Percentiles rank a stretch among this genome's conserved stretches.
Evolutionary conservation across 2,888 invertebrate species (phyloP).

Genomic region (Lasioglossum malachurum): DNA sequence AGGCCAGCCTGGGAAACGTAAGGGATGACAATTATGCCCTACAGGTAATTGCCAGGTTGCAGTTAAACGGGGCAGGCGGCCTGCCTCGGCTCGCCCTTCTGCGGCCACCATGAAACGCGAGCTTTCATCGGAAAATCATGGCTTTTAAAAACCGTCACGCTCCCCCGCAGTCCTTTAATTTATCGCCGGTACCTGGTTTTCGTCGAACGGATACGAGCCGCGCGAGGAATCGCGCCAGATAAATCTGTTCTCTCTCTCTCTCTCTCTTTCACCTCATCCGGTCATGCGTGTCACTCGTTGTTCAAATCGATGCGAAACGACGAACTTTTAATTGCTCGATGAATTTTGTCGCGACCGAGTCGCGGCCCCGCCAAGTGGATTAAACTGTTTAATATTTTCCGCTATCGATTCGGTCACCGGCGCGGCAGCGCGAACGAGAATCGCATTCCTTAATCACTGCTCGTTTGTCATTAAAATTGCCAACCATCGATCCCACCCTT

Average conservation of each 20-base stretch:
- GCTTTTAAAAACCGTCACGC: constrained; percentile 79
- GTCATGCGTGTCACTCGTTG: not conserved
- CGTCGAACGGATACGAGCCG: not conserved
- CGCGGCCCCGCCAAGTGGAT: not conserved
- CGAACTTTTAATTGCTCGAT: constrained; percentile 2
- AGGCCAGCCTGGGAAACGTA: constrained; percentile 76
- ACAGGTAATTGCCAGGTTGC: constrained; percentile 83
- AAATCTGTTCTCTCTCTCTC: not conserved
- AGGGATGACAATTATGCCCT: constrained; percentile 85
- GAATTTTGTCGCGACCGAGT: constrained; percentile 2
- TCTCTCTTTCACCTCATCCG: not conserved
- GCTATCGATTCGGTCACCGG: not conserved
- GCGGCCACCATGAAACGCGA: constrained; percentile 71
- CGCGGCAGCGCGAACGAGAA: not conserved
- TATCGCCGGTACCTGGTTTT: constrained; percentile 51
- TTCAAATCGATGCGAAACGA: not conserved
- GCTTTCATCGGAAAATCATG: constrained; percentile 79
- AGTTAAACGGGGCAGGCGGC: constrained; percentile 81
- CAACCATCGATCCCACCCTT: not conserved
- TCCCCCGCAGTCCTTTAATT: constrained; percentile 65
- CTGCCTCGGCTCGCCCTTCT: constrained; percentile 60
- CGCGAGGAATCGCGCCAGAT: not conserved
- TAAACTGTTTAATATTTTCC: constrained; percentile 8
- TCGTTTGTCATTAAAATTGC: constrained; percentile 7
- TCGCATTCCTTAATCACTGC: constrained; percentile 10